A percentile compares a stretch with the other conserved stretches of the same genome.
phyloP scores from a whole-genome alignment of 2,888 invertebrate genomes.

The Ceramica pisi region DNA sequence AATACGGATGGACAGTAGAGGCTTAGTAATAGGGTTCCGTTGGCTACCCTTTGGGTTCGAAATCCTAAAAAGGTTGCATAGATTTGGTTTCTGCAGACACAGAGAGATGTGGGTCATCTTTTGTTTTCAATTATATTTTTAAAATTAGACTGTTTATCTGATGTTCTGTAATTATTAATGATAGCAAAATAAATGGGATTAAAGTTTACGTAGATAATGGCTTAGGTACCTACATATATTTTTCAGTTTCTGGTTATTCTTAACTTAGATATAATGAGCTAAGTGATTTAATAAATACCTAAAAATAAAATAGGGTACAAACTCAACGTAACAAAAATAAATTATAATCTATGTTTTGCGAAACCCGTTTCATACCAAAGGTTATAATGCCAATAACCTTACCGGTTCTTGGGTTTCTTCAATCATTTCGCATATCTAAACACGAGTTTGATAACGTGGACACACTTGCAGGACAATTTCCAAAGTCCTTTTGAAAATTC shows the following conservation, averaged over 20 bases:
- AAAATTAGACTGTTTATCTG: neutral
- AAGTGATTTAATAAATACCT: neutral
- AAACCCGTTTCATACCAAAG: conserved; percentile 27
- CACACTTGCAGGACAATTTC: neutral
- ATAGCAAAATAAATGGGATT: neutral
- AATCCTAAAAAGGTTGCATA: neutral
- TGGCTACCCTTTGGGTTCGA: no score
- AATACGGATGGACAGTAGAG: no score
- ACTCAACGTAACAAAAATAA: neutral
- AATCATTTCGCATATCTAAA: neutral
- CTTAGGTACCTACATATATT: neutral
- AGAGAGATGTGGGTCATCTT: neutral
- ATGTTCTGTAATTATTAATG: neutral
- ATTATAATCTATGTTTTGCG: neutral
- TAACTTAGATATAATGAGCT: neutral
- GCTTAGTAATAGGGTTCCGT: no score
- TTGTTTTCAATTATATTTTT: neutral
- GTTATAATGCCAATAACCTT: conserved; percentile 32
- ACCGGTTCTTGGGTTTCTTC: neutral
- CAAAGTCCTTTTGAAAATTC: neutral
- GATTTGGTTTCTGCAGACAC: neutral
- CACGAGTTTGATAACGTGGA: neutral
- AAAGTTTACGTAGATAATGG: neutral
- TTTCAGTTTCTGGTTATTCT: neutral
- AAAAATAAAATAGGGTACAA: neutral